These are phyloP conservation scores for Callionymus lyra DNA, from an alignment of 2,113 vertebrate genomes.

Conservation along the genomic window DNA sequence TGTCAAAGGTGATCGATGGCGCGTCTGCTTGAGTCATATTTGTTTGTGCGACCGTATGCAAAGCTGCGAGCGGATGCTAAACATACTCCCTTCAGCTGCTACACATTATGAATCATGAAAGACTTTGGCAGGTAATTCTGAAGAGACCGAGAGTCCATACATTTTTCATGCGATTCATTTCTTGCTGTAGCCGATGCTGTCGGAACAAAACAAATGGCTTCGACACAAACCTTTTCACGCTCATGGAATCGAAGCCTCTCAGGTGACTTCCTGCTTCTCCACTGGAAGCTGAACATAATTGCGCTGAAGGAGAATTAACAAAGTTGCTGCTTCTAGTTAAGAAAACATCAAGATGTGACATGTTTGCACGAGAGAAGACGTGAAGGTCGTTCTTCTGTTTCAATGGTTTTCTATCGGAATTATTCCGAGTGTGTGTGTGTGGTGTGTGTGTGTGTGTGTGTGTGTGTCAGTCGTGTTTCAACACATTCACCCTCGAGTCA, in stretches of 20 bases:
- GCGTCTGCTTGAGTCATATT: conserved; percentile 18
- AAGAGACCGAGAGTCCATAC: conserved; percentile 51
- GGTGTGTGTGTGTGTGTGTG: too few relatives aligned
- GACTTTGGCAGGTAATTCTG: conserved; percentile 66
- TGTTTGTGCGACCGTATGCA: conserved; percentile 25
- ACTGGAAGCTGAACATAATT: conserved; percentile 1
- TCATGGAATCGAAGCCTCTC: conserved; percentile 11
- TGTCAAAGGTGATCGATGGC: conserved; percentile 15
- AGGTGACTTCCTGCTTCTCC: conserved; percentile 1
- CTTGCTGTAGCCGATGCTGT: conserved; percentile 31
- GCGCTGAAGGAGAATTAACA: too few relatives aligned
- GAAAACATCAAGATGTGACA: too few relatives aligned
- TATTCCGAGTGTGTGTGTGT: too few relatives aligned
- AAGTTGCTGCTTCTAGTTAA: too few relatives aligned
- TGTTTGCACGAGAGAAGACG: too few relatives aligned
- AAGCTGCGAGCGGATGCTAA: conserved; percentile 12
- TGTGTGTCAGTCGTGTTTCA: too few relatives aligned
- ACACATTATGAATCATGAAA: conserved; percentile 63
- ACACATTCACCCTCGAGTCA: too few relatives aligned
- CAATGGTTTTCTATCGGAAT: too few relatives aligned
- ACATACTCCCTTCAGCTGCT: conserved; percentile 48
- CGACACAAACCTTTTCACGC: conserved; percentile 19
- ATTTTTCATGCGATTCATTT: conserved; percentile 63
- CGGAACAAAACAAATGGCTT: conserved; percentile 59
- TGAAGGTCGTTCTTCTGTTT: too few relatives aligned